Base-by-base conservation (phyloP, 2,797 vertebrate genomes). In the Poecile montanus region DNA sequence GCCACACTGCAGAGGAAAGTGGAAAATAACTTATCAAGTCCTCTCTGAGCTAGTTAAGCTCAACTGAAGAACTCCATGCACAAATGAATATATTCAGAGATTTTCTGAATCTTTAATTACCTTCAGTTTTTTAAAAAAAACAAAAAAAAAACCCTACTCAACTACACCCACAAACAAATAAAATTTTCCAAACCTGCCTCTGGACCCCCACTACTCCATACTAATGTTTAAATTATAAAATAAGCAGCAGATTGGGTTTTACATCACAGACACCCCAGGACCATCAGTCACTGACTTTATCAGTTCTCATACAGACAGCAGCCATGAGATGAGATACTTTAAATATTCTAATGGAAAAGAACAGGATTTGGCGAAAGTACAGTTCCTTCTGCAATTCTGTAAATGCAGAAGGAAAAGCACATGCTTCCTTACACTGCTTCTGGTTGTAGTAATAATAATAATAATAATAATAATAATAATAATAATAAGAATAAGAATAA, bases 91-190 rank as follows among this genome's bases (percentile, higher is more conserved):
- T 16, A 67, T 65, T 63, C 36, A 60, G 50, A 71, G 61, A 58
- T 71, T 67, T 89, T 63, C 36, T 72, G 67, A 82, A 81, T 85
- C 45, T 61, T 66, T 71, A 66, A 74, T 21, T 78, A 75, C 16
- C 18, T 75, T 61, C 68, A 54, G 27, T 23, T 74, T 56, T 74
- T 15, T 16, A 7, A 32, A 80, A 83, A 83, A 60, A 85, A 34
- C 2, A 7, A 6, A 5, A 1, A 62, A 71, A 77, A 87, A 58
- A 13, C 12, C 63, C 84, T 80, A 91, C 80, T 68, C 77, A 86
- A 23, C 72, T 79, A 79, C 72, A 76, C 85, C 73, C 81, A 94
- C 76, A 72, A 92, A 63, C 36, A 71, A 85, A 45, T 8, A 50
- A 56, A 32, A 79, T n/a, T 61, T 66, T 65, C 32, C 10, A 70